Evolutionary conservation across 2,888 invertebrate genomes (phyloP).

Genomic region (Agriopis leucophaearia): DNA sequence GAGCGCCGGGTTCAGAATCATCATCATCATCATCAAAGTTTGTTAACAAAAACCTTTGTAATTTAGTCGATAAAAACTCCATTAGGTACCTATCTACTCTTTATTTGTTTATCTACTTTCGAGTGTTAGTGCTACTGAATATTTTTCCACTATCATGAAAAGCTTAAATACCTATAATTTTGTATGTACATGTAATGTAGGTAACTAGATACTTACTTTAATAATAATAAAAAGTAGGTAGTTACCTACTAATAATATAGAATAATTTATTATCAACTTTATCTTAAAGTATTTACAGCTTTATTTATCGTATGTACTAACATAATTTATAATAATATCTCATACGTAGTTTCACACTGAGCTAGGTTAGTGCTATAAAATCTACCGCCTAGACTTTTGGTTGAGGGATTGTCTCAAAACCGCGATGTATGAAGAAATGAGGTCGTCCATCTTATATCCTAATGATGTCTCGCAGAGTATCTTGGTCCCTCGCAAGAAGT

Average conservation of each 20-base stretch:
- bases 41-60: too few species aligned
- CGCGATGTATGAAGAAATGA: slow-evolving; percentile 95
- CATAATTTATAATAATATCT: neutral
- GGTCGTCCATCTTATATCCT: slow-evolving; percentile 98
- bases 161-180: too few species aligned
- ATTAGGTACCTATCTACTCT: too few species aligned
- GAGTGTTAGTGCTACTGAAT: too few species aligned
- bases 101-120: too few species aligned
- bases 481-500: slow-evolving; percentile 95
- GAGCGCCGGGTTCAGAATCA: too few species aligned
- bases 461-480: slow-evolving; percentile 95
- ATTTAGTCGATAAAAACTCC: too few species aligned
- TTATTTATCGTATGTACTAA: neutral
- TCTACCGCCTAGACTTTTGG: slow-evolving; percentile 53
- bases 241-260: neutral
- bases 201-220: too few species aligned
- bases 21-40: too few species aligned
- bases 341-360: neutral
- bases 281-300: neutral
- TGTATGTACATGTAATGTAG: too few species aligned
- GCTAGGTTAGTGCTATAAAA: neutral
- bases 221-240: neutral
- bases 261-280: neutral
- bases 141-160: too few species aligned
- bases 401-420: slow-evolving; percentile 78